phyloP scores from a whole-genome alignment of 1,140 invertebrate species.

The Temnothorax nylanderi region DNA sequence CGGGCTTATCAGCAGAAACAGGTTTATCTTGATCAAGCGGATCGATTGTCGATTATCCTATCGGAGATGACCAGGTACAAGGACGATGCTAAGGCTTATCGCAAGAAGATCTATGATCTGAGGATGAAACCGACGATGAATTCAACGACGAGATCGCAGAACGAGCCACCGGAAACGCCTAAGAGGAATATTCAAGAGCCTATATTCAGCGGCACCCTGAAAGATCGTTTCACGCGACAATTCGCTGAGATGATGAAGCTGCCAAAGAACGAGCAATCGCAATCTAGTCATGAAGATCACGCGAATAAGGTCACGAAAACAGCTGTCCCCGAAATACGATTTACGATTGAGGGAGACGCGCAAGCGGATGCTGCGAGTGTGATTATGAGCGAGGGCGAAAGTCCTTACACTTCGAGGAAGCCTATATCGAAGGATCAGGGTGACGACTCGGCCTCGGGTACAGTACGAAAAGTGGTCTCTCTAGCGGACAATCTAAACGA shows the following conservation, averaged over 20 bases:
- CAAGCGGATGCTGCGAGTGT: background rate
- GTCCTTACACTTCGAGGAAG: background rate
- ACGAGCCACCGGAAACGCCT: slow-evolving; percentile 74
- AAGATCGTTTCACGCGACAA: slow-evolving; percentile 69
- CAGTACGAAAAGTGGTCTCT: slow-evolving; percentile 41
- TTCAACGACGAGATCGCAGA: slow-evolving; percentile 6
- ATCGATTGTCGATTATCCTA: slow-evolving; percentile 88
- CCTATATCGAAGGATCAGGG: background rate
- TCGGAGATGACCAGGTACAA: slow-evolving; percentile 86
- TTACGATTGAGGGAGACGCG: background rate
- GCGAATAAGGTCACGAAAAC: slow-evolving; percentile 32
- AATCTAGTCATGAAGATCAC: background rate
- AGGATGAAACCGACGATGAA: slow-evolving; percentile 78
- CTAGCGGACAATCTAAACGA: slow-evolving; percentile 59
- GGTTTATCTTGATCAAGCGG: slow-evolving; percentile 90
- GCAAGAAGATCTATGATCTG: slow-evolving; percentile 81
- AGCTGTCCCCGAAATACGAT: slow-evolving; percentile 41
- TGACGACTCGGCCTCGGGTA: background rate
- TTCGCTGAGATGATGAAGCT: background rate
- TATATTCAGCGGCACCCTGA: slow-evolving; percentile 69
- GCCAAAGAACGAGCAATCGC: background rate
- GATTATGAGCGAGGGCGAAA: background rate
- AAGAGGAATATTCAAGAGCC: slow-evolving; percentile 75
- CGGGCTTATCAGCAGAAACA: slow-evolving; percentile 87
- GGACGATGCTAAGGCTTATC: slow-evolving; percentile 84